Conservation (phyloP, 2,888 invertebrate species). For the Cerastoderma edule region DNA sequence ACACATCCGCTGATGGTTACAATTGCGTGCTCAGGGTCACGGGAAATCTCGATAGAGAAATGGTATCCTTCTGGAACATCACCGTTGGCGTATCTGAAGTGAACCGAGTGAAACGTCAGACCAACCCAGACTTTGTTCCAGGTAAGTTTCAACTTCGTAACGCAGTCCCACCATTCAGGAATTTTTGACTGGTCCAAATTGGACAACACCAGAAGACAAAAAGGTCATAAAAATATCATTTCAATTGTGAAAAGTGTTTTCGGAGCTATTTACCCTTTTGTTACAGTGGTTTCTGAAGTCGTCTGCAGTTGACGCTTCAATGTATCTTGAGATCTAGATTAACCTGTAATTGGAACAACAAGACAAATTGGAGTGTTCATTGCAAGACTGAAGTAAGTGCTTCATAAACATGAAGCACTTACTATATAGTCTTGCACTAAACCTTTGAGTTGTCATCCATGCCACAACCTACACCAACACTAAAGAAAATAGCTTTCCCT, state of each 20-base stretch:
- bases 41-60: slow-evolving; percentile 90
- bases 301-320: too few relatives aligned
- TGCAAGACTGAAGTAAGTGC: too few relatives aligned
- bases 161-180: background rate
- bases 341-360: too few relatives aligned
- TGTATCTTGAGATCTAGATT: too few relatives aligned
- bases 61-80: slow-evolving; percentile 88
- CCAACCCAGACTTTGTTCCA: slow-evolving; percentile 27
- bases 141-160: slow-evolving; percentile 21
- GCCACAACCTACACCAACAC: too few relatives aligned
- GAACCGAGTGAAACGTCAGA: slow-evolving; percentile 45
- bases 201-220: background rate
- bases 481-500: too few relatives aligned
- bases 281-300: too few relatives aligned
- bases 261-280: too few relatives aligned
- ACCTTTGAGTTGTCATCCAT: too few relatives aligned
- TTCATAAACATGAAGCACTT: too few relatives aligned
- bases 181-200: background rate
- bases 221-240: background rate
- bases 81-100: slow-evolving; percentile 87
- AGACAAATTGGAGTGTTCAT: too few relatives aligned
- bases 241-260: background rate
- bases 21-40: slow-evolving; percentile 93
- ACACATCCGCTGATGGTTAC: slow-evolving; percentile 90
- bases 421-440: too few relatives aligned